Evolutionary conservation across 2,113 vertebrate species (phyloP), one percentile per base, ranked within the genome.

Genomic region (Ariopsis seemanni): DNA sequence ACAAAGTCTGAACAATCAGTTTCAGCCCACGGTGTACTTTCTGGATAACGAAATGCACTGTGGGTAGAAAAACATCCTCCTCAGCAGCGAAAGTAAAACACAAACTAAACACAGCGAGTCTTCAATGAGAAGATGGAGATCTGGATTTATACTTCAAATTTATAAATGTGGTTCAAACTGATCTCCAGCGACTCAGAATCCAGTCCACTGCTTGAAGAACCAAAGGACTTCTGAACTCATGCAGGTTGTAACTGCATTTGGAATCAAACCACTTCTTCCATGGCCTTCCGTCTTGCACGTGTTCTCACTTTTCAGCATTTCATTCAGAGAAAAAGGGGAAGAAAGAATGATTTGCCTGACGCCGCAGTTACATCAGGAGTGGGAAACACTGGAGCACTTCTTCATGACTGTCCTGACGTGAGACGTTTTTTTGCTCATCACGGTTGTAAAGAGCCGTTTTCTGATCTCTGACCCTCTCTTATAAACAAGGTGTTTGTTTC

Each of bases 11-110:
- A 83, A 83, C 82, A 63, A 53, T 67, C 82, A 67, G 27, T 52
- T 50, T 67, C 82, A 83, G n/a, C 82, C 62, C 82, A 83, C 82
- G 62, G 25, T 67, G 62, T 83, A 52, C 10, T 67, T 83, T 65
- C 81, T 67, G 22, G n/a, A 83, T 18, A 50, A 67, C 18, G 14
- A 83, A 65, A 15, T 20, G 1, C 20, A n/a, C 81, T 60, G 79
- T 60, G 30, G 79, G 79, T 7, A 62, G 79, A 3, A 11, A 62
- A 9, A 48, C 57, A 0, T 62, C 79, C 79, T 42, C 7, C 57
- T 22, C 12, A 20, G 5, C 55, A 10, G 53, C 0, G 17, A 58
- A 57, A 12, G n/a, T 57, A 80, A 30, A 80, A 58, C 3, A 75
- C 0, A 48, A 20, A 72, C 15, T 20, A 30, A 42, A 42, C 14